Conservation (phyloP, 2,888 invertebrate species). For the Syritta pipiens region DNA sequence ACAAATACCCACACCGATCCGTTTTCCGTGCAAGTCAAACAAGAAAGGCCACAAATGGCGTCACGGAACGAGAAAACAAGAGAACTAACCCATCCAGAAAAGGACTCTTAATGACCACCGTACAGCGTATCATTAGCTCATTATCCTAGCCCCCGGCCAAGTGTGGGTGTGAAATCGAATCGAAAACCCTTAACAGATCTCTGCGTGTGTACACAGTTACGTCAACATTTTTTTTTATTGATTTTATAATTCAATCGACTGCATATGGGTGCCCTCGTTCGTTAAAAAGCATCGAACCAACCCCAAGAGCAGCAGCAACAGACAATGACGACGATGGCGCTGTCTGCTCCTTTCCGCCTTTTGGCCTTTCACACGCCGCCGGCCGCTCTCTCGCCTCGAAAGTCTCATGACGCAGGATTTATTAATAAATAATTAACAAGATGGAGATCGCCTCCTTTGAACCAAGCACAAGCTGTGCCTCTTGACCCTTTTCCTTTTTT, state of each 20-base stretch:
- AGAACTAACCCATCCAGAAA: conserved; percentile 18
- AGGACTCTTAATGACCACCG: conserved; percentile 43
- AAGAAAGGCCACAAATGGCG: neutral
- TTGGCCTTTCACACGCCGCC: conserved; percentile 44
- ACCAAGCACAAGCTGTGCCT: conserved; percentile 54
- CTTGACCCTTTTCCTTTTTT: conserved; percentile 67
- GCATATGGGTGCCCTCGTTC: conserved; percentile 1
- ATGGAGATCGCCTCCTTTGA: neutral
- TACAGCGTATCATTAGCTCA: conserved; percentile 37
- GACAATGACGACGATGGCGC: conserved; percentile 22
- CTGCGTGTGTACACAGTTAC: conserved; percentile 38
- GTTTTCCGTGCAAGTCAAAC: too few species aligned
- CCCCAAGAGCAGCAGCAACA: conserved; percentile 47
- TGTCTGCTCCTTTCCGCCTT: conserved; percentile 54
- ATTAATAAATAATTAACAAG: conserved; percentile 58
- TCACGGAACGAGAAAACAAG: neutral
- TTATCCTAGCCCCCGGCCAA: conserved; percentile 6
- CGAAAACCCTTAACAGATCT: conserved; percentile 4
- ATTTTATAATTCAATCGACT: conserved; percentile 48
- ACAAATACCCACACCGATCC: too few species aligned
- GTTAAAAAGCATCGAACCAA: conserved; percentile 19
- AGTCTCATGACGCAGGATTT: conserved; percentile 67
- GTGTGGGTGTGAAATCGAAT: conserved; percentile 20
- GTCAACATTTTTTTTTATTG: conserved; percentile 49
- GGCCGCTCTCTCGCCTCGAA: conserved; percentile 2